Base-by-base conservation (phyloP, 92 coral and sea anemone genomes). In the Siderastrea radians region DNA sequence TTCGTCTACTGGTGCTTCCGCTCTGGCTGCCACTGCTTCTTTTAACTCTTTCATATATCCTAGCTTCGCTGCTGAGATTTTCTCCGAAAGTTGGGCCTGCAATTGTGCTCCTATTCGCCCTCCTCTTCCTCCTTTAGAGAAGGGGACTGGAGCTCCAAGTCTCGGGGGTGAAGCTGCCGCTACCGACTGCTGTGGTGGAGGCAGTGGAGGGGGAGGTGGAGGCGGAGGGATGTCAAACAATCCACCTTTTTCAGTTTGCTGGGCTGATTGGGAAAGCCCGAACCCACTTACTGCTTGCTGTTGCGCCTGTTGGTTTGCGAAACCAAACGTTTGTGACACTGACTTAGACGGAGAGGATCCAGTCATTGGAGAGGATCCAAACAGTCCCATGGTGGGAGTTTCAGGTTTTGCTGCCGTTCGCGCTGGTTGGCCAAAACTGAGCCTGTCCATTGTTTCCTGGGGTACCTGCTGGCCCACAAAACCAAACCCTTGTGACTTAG, bases 151-250 rank as follows among this genome's bases (percentile, higher is more conserved):
- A 26, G 26, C 12, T n/a, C 46, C 4, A n/a, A 26, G 15, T 10
- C 11, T 26, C 16, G 52, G 50, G 8, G 7, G 52, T 53, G n/a
- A 4, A 4, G 38, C 8, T 12, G 7, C 26, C 75, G 8, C 13
- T 43, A 3, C 78, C 9, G 55, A 16, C 78, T 45, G 38, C 12
- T 14, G 9, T 3, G 65, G 16, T 16, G 72, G 59, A 4, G 55
- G 43, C 5, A 44, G 47, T 2, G 85, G 85, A 15, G 73, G 73
- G 3, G 84, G 73, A 79, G 44, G 57, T 1, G 74, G 84, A 17
- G 51, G 83, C 15, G 38, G 67, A 46, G 71, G 2, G 11, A 26
- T 4, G 38, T 7, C 70, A 26, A 26, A 65, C 45, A 19, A 17
- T 6, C 43, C 16, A 6, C 8, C 43, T 19, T 65, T 15, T 26